These are phyloP conservation scores for Falcaria lacertinaria DNA, from an alignment of 2,888 invertebrate species.

Conservation along the genomic window DNA sequence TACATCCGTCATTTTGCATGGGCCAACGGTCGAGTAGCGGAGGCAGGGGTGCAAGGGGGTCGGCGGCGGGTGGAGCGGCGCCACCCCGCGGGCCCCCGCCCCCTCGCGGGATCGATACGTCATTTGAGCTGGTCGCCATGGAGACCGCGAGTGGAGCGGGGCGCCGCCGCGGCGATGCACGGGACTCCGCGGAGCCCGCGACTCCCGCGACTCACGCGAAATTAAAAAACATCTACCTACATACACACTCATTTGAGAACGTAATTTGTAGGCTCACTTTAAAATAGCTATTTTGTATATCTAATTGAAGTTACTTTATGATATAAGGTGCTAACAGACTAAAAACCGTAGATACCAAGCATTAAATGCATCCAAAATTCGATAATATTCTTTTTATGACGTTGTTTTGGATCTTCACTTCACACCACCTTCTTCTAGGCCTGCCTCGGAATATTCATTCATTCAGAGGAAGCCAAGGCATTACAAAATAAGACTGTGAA, in stretches of 20 bases:
- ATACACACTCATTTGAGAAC: background rate
- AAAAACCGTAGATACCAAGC: too few species aligned
- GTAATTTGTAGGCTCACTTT: too few species aligned
- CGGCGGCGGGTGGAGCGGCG: constrained; percentile 71
- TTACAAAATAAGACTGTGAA: too few species aligned
- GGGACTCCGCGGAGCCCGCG: constrained; percentile 58
- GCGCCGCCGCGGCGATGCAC: constrained; percentile 75
- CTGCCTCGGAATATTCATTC: too few species aligned
- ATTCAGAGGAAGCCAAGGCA: too few species aligned
- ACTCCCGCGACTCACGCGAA: constrained; percentile 20
- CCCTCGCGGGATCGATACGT: constrained; percentile 78
- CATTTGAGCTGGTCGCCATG: constrained; percentile 80
- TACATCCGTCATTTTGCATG: constrained; percentile 80
- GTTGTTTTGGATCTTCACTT: too few species aligned
- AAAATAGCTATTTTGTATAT: too few species aligned
- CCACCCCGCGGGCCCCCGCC: constrained; percentile 64
- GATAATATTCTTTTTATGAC: too few species aligned
- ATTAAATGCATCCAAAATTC: too few species aligned
- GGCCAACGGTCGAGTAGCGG: constrained; percentile 76
- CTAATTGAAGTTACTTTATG: too few species aligned
- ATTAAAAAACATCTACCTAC: constrained; percentile 48
- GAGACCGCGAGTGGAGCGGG: constrained; percentile 78
- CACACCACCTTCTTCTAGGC: too few species aligned
- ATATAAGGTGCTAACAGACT: too few species aligned
- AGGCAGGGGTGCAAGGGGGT: constrained; percentile 64